A percentile compares a stretch with the other conserved stretches of the same genome.
phyloP scores from a whole-genome alignment of 1,140 invertebrate genomes.

The Charaxes varanes region DNA sequence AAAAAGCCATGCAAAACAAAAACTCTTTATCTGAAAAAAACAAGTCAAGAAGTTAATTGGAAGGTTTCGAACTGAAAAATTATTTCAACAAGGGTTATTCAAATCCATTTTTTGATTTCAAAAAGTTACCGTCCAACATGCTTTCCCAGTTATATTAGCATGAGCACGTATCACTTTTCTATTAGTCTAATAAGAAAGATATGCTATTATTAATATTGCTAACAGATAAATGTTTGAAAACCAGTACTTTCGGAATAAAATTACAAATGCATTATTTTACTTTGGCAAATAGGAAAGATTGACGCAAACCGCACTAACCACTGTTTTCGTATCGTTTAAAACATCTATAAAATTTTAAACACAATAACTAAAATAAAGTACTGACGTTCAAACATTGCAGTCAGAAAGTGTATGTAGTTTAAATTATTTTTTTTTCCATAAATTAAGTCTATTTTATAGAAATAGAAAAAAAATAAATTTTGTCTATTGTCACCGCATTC shows the following conservation, averaged over 20 bases:
- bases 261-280: conserved; percentile 60
- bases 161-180: conserved; percentile 59
- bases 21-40: too few species aligned
- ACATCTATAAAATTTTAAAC: conserved; percentile 45
- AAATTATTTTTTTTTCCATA: too few species aligned
- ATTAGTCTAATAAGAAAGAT: conserved; percentile 44
- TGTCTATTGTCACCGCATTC: conserved; percentile 31
- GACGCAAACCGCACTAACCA: conserved; percentile 36
- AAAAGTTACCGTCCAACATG: too few species aligned
- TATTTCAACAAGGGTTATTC: too few species aligned
- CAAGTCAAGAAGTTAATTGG: too few species aligned
- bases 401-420: conserved; percentile 21
- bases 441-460: too few species aligned
- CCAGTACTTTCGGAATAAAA: conserved; percentile 49
- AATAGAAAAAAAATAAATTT: conserved; percentile 54
- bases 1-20: too few species aligned
- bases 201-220: conserved; percentile 42
- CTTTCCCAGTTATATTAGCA: too few species aligned
- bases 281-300: conserved; percentile 54
- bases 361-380: conserved; percentile 40
- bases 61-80: too few species aligned
- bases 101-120: too few species aligned
- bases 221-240: conserved; percentile 34
- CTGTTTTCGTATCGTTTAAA: conserved; percentile 21
- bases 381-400: conserved; percentile 38